Base-by-base conservation (phyloP, 2,113 vertebrate genomes). In the Chaenogobius annularis region DNA sequence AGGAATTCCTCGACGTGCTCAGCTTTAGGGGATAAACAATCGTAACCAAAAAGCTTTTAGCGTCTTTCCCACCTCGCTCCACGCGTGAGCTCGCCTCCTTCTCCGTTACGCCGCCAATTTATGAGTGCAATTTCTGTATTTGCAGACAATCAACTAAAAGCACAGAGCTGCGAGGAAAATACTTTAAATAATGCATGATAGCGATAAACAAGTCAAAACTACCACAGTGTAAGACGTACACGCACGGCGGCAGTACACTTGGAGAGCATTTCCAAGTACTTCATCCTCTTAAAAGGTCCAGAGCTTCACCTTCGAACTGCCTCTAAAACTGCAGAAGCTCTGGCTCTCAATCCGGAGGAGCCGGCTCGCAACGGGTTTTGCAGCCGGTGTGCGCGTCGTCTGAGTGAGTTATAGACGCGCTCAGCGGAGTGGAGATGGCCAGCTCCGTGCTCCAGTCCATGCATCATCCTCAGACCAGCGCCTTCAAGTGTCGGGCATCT, bases 401-500 rank as follows among this genome's bases (percentile, higher is more conserved):
- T 72, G 56, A 68, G 65, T 74, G 62, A 67, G 75, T 70, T 67
- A 73, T 58, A 23, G 12, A 61, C 12, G 66, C 65, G 52, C 56
- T 54, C 71, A 59, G 26, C 46, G 17, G 68, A 77, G 65, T 61
- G 23, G 9, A 31, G 19, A 1, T 54, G 37, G 73, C 62, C 12
- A 61, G 70, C 70, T 59, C 75, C 79, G n/a, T 68, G 35, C 0
- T 5, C 48, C 7, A 55, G 65, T 78, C 68, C 19, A 78, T 85
- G 78, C 66, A 75, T 86, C 86, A 73, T 86, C 68, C 55, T 82
- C 66, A 79, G 75, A 72, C 52, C 78, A 64, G 23, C n/a, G 63
- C 72, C 68, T 74, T 10, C 59, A 78, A 74, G 68, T 50, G 54
- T 73, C 68, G 55, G 47, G 22, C 76, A 72, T 62, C 68, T 63